Evolutionary conservation across 2,888 invertebrate genomes (phyloP), one percentile per base, ranked within the genome.

Genomic region (Euproctis similis): DNA sequence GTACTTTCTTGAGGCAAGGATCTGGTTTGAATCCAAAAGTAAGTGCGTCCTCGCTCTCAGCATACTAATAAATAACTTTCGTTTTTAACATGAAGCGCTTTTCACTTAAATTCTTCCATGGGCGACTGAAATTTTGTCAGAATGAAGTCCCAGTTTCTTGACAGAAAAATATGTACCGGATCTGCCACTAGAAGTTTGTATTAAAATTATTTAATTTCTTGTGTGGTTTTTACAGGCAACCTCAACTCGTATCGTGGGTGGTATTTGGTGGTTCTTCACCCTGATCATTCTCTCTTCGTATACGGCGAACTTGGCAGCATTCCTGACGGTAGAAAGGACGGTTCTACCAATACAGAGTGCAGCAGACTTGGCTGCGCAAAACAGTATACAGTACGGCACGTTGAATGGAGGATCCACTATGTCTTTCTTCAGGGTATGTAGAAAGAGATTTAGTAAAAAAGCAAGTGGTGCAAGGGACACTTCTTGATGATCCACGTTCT

Each of bases 181-280:
- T n/a, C n/a, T n/a, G n/a, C n/a, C n/a, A n/a, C n/a, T n/a, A n/a
- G n/a, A n/a, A n/a, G n/a, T n/a, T n/a, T n/a, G n/a, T n/a, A n/a
- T n/a, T n/a, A n/a, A n/a, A n/a, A n/a, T n/a, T n/a, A n/a, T n/a
- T n/a, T n/a, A n/a, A 17, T 17, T 17, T 17, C 2, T 17, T 17
- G n/a, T 17, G 17, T 3, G n/a, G 6, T 17, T n/a, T 13, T 13
- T 11, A 2, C 54, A 95, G 94, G 94, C 95, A 2, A 93, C 94
- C 2, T 95, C 95, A 3, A 98, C 98, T 1, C 87, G 98, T 29
- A 95, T 98, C 43, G 97, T 98, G 4, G 97, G 97, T 6, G 97
- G 94, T 0, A 95, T 96, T 53, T 99, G 98, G 98, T 99, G 98
- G 97, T 98, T 99, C 85, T 99, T 99, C 81, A 98, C 98, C 0